A percentile compares a stretch with the other conserved stretches of the same genome.
Conservation (phyloP, 2,113 vertebrate species). For the Otolemur garnettii region DNA sequence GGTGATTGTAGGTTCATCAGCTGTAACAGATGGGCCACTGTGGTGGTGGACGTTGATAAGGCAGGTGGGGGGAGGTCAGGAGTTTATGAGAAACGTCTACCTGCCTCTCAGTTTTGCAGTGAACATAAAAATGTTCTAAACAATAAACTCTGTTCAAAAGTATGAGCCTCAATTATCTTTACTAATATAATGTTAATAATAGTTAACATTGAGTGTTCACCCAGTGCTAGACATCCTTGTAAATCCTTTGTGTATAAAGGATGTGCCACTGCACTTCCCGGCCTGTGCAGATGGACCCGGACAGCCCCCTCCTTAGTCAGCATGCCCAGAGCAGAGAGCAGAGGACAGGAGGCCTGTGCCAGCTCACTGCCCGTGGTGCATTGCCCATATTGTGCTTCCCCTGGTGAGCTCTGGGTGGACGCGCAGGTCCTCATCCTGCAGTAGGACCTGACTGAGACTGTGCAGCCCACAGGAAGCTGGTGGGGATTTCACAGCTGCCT, state of each 20-base stretch:
- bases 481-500: slow-evolving; percentile 56
- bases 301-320: background rate
- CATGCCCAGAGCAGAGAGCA: slow-evolving; percentile 5
- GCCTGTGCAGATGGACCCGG: background rate
- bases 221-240: background rate
- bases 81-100: background rate
- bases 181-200: background rate
- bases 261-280: background rate
- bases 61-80: background rate
- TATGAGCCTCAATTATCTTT: background rate
- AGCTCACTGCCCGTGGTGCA: slow-evolving; percentile 5
- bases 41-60: no score
- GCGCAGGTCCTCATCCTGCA: slow-evolving; percentile 63
- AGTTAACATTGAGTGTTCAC: background rate
- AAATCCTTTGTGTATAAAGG: background rate
- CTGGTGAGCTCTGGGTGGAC: slow-evolving; percentile 63
- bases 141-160: background rate
- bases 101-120: background rate
- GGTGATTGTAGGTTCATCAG: background rate
- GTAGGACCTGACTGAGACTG: slow-evolving; percentile 75
- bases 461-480: slow-evolving; percentile 65
- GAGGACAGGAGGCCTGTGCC: slow-evolving; percentile 36
- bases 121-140: background rate
- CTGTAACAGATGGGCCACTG: background rate
- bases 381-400: background rate